phyloP scores from a whole-genome alignment of 1,140 invertebrate species.

The Saccostrea echinata region DNA sequence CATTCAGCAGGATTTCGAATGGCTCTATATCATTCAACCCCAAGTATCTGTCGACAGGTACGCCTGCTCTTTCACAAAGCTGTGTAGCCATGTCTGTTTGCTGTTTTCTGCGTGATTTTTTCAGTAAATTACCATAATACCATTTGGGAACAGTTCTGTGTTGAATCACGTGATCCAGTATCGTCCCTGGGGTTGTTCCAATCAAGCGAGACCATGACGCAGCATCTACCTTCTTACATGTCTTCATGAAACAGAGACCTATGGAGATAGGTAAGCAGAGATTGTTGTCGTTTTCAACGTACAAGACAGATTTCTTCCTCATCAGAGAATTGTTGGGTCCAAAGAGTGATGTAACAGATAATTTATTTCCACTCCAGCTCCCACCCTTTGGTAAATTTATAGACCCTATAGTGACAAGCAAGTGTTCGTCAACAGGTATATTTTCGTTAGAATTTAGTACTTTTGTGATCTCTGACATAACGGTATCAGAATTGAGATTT shows the following conservation, averaged over 20 bases:
- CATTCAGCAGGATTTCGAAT: constrained; percentile 45
- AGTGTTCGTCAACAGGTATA: constrained; percentile 26
- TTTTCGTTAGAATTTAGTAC: constrained; percentile 37
- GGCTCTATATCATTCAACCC: constrained; percentile 34
- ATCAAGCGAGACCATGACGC: constrained; percentile 18
- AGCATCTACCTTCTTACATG: constrained; percentile 34
- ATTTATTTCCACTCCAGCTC: constrained; percentile 20
- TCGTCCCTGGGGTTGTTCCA: background rate
- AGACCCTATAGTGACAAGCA: background rate
- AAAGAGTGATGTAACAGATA: constrained; percentile 19
- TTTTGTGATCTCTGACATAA: too few relatives aligned
- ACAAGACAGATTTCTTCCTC: constrained; percentile 2
- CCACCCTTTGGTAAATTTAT: background rate
- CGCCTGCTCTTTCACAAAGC: constrained; percentile 3
- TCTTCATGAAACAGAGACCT: constrained; percentile 38
- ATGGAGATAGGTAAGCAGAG: too few relatives aligned
- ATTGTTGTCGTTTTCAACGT: constrained; percentile 8
- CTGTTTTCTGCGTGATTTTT: background rate
- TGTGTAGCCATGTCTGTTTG: background rate
- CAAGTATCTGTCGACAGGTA: constrained; percentile 22
- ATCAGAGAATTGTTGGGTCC: constrained; percentile 28
- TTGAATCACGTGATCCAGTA: constrained; percentile 16
- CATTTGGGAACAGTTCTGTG: background rate
- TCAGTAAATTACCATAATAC: constrained; percentile 29
- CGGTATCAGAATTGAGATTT: too few relatives aligned